A percentile compares a stretch with the other conserved stretches of the same genome.
phyloP scores from a whole-genome alignment of 2,888 invertebrate species.

The Andrena fulva region DNA sequence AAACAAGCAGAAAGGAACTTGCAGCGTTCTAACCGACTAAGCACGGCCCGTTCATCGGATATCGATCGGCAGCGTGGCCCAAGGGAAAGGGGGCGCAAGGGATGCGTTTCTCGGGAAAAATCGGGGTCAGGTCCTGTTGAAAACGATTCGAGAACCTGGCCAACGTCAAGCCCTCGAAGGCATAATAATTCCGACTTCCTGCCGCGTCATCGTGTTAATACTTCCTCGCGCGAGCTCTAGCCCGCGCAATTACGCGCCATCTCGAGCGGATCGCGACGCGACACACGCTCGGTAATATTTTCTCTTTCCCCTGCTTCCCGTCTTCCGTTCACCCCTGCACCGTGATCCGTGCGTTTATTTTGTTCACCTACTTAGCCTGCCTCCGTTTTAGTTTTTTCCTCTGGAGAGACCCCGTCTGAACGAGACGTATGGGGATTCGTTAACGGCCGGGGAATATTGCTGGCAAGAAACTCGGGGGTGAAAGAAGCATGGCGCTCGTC shows the following conservation, averaged over 20 bases:
- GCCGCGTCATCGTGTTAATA: conserved; percentile 18
- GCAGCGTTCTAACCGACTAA: too few species aligned
- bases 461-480: conserved; percentile 10
- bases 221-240: conserved; percentile 19
- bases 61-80: too few species aligned
- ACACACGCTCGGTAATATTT: conserved; percentile 13
- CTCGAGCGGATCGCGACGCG: conserved; percentile 9
- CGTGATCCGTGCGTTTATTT: conserved; percentile 32
- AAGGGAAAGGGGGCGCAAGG: too few species aligned
- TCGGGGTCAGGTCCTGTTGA: background rate
- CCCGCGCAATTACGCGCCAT: conserved; percentile 28
- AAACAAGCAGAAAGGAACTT: too few species aligned
- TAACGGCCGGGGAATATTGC: conserved; percentile 52
- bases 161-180: conserved; percentile 22
- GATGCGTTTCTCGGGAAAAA: too few species aligned
- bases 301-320: background rate
- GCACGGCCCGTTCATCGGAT: too few species aligned
- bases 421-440: conserved; percentile 46
- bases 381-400: background rate
- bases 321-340: background rate
- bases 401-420: conserved; percentile 25
- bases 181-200: conserved; percentile 31
- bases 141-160: conserved; percentile 9
- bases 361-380: conserved; percentile 35
- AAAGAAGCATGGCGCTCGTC: conserved; percentile 4